Conservation (phyloP, 2,113 vertebrate species). For the Entosphenus tridentatus region DNA sequence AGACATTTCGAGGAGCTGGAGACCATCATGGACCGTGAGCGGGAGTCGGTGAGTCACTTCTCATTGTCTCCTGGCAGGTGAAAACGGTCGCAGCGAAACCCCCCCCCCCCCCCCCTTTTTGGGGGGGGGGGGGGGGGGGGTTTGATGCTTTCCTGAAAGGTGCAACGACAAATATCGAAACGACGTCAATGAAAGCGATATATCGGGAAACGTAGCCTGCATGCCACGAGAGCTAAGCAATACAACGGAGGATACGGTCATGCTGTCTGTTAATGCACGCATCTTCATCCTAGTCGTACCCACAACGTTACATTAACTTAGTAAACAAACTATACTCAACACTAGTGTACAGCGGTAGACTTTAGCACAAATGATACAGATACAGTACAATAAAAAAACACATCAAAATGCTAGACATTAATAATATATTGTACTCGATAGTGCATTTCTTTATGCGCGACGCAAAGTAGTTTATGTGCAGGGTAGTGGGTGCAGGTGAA, state of each 20-base stretch:
- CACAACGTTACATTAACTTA: no score
- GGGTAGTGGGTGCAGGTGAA: no score
- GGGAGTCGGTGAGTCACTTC: slow-evolving; percentile 55
- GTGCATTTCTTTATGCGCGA: no score
- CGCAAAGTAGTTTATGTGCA: no score
- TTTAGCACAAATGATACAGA: no score
- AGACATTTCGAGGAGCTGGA: slow-evolving; percentile 90
- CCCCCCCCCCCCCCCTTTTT: not conserved
- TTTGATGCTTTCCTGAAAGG: not conserved
- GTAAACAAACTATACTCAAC: no score
- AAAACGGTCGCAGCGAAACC: not conserved
- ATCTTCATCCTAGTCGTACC: no score
- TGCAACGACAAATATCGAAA: slow-evolving; percentile 8
- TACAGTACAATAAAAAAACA: no score
- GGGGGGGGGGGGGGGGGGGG: not conserved
- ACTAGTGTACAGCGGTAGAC: no score
- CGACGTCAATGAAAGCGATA: not conserved
- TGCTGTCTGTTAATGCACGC: not conserved
- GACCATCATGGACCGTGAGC: slow-evolving; percentile 94
- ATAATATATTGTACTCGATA: no score
- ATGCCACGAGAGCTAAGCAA: not conserved
- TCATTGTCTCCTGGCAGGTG: no score
- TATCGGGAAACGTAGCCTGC: not conserved
- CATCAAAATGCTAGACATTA: no score
- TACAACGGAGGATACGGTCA: not conserved